Evolutionary conservation across 2,888 invertebrate species (phyloP).

Genomic region (Unio delphinus): DNA sequence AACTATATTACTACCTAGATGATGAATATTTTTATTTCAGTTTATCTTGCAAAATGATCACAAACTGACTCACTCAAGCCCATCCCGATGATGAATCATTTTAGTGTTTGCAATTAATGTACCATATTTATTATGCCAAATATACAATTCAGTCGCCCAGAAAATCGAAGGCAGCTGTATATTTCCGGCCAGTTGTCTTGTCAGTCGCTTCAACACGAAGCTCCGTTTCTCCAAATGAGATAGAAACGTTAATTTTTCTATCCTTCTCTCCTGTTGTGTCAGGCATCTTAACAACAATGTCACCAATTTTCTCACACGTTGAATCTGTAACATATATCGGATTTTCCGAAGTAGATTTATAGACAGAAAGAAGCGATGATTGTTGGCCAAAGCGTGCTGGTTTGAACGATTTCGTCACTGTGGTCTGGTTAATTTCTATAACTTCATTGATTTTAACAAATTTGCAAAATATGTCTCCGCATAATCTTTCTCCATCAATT

Average conservation of each 20-base stretch:
- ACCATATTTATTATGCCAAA: no score
- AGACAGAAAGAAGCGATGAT: background rate
- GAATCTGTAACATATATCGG: constrained; percentile 7
- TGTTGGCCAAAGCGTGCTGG: background rate
- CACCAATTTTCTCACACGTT: constrained; percentile 6
- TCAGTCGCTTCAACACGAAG: constrained; percentile 3
- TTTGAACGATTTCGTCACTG: background rate
- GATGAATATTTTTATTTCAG: no score
- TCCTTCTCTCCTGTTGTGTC: constrained; percentile 2
- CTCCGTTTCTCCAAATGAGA: constrained; percentile 10
- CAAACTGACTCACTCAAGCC: no score
- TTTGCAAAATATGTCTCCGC: constrained; percentile 1
- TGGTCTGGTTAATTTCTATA: constrained; percentile 4
- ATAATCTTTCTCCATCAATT: background rate
- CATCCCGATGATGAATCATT: no score
- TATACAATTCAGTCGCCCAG: background rate
- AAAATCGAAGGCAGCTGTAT: constrained; percentile 3
- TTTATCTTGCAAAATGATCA: no score
- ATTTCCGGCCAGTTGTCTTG: constrained; percentile 1
- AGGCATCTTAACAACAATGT: constrained; percentile 3
- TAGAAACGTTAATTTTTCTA: background rate
- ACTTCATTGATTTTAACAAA: constrained; percentile 3
- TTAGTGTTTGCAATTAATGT: no score
- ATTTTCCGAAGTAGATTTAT: constrained; percentile 1
- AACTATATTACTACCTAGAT: no score